phyloP scores from a whole-genome alignment of 2,888 invertebrate genomes.

The Pristionchus fissidentatus region DNA sequence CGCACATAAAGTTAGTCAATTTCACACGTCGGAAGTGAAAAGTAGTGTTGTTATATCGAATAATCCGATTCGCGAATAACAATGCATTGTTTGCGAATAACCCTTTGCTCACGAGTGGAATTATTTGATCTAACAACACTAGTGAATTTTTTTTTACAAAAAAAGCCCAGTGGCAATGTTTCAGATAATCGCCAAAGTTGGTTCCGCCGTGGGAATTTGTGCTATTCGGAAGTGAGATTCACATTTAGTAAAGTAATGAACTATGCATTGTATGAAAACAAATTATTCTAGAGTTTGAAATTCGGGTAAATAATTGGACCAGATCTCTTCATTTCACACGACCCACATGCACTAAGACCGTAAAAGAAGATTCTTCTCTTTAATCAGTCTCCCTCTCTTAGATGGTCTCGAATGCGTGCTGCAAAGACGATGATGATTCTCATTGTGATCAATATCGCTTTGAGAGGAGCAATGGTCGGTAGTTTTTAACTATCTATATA shows the following conservation, averaged over 20 bases:
- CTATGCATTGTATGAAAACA: not conserved
- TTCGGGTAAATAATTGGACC: no score
- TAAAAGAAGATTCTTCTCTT: no score
- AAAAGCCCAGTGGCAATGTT: no score
- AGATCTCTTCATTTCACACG: no score
- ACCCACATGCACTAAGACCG: no score
- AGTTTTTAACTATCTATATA: not conserved
- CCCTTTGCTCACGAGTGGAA: no score
- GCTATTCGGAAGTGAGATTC: not conserved
- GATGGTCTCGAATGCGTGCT: not conserved
- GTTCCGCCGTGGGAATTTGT: not conserved
- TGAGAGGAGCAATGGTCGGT: not conserved
- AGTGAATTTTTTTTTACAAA: not conserved
- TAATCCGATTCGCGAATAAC: no score
- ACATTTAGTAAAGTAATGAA: not conserved
- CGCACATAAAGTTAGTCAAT: not conserved
- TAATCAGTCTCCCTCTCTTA: no score
- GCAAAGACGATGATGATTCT: slow-evolving; percentile 6
- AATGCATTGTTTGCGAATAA: no score
- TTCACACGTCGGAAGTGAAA: no score
- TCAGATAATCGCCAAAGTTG: not conserved
- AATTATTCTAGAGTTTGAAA: not conserved
- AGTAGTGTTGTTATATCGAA: no score
- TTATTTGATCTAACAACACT: not conserved
- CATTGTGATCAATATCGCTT: not conserved